phyloP scores from a whole-genome alignment of 1,140 invertebrate species.

The Leptinotarsa texana region DNA sequence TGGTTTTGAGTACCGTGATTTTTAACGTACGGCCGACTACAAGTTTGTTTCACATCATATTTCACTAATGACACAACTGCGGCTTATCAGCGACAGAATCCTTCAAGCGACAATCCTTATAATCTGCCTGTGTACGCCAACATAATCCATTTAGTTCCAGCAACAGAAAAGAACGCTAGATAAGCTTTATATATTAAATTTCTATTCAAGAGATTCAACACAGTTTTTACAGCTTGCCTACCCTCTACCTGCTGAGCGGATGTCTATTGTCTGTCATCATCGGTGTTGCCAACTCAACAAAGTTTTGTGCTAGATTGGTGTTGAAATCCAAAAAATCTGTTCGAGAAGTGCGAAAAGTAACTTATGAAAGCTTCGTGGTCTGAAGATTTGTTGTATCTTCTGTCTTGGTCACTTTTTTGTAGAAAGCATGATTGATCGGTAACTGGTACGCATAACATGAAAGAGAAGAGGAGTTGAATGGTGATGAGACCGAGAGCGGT shows the following conservation, averaged over 20 bases:
- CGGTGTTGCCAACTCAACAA: background rate
- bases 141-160: background rate
- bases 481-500: too few relatives aligned
- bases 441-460: too few relatives aligned
- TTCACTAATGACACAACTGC: background rate
- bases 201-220: background rate
- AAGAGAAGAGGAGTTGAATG: too few relatives aligned
- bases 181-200: background rate
- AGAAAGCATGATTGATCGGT: too few relatives aligned
- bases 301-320: too few relatives aligned
- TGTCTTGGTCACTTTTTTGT: too few relatives aligned
- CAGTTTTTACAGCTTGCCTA: background rate
- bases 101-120: background rate
- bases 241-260: slow-evolving; percentile 1
- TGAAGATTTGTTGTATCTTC: too few relatives aligned
- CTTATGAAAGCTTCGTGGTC: too few relatives aligned
- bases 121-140: background rate
- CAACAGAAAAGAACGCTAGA: background rate
- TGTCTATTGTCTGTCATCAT: background rate
- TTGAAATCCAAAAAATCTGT: too few relatives aligned
- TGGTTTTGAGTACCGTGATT: too few relatives aligned
- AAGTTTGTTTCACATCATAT: background rate
- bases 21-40: too few relatives aligned
- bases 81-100: background rate
- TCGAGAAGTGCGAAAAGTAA: too few relatives aligned